Conservation (phyloP, 2,113 vertebrate species). For the Melanotaenia duboulayi region DNA sequence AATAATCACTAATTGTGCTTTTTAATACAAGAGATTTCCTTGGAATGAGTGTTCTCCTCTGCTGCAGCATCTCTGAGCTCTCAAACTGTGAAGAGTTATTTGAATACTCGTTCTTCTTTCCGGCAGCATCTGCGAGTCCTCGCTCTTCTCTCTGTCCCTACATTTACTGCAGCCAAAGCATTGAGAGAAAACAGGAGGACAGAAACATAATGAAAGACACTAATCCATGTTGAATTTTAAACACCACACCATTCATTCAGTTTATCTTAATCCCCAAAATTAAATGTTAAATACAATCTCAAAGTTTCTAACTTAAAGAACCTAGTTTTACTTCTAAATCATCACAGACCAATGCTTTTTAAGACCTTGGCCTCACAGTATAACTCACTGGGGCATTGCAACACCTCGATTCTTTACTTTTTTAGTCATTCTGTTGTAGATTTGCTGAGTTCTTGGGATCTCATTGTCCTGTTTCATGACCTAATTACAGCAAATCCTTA, state of each 20-base stretch:
- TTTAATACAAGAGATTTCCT: conserved; percentile 70
- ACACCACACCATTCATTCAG: not conserved
- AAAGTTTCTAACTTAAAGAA: too few species aligned
- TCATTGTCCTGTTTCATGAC: too few species aligned
- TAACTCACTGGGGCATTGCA: not conserved
- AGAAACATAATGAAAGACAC: conserved; percentile 31
- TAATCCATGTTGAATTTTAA: not conserved
- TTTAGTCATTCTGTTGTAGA: too few species aligned
- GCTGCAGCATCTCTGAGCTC: conserved; percentile 55
- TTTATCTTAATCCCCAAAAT: not conserved
- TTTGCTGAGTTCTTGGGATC: too few species aligned
- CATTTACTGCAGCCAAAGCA: conserved; percentile 50
- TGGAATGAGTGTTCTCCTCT: conserved; percentile 29
- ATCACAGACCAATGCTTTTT: too few species aligned
- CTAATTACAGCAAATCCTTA: not conserved
- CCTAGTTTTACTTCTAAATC: not conserved
- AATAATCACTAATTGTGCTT: conserved; percentile 63
- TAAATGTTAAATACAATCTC: not conserved
- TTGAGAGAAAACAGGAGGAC: conserved; percentile 1
- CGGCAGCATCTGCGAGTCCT: conserved; percentile 67
- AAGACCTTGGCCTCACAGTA: not conserved
- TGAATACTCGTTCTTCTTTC: conserved; percentile 65
- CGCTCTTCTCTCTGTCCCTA: conserved; percentile 51
- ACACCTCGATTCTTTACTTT: not conserved
- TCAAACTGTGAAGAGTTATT: conserved; percentile 67